Base-by-base conservation (phyloP, 2,888 invertebrate genomes). In the Gymnosoma rotundatum region DNA sequence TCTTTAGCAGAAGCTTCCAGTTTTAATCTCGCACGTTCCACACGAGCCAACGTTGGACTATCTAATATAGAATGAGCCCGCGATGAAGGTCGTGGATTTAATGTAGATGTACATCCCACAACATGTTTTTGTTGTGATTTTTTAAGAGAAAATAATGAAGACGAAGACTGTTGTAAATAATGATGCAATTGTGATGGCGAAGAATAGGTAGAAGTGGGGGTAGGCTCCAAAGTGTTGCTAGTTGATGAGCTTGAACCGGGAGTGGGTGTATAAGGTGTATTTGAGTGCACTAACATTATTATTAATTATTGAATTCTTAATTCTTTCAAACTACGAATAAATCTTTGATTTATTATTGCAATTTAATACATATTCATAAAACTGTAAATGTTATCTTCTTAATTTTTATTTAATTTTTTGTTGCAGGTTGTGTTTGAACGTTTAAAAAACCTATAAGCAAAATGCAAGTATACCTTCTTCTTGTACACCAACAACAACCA, bases 41-140 rank as follows among this genome's bases (percentile, higher is more conserved):
- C 94, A 87, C 94, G 92, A 83, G 94, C 94, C 88, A 94, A 91
- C 86, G 94, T 94, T 86, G 94, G 94, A 85, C 94, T 94, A 89
- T 94, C 94, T 88, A 94, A 91, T 87, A 94, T 93, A 75, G 93
- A 93, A 82, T 93, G 92, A 10, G 93, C 92, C 60, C 92, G 90
- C 83, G 91, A 91, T 12, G 91, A 90, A 12, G 90, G 90, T 12
- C 90, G 90, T 14, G 91, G 89, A 84, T 88, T 73, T 25, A 83
- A 58, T 25, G 70, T 83, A 10, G 78, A 78, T 48, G 54, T 56
- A 48, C 16, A 48, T 48, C 45, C 45, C 32, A 66, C 32, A 32
- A 50, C 48, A 14, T 88, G 89, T 60, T 86, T 83, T 70, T 87
- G 87, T 36, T 87, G 88, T 50, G 86, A 83, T 25, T 86, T 88